phyloP scores from a whole-genome alignment of 2,797 vertebrate genomes.

The Chelon labrosus region DNA sequence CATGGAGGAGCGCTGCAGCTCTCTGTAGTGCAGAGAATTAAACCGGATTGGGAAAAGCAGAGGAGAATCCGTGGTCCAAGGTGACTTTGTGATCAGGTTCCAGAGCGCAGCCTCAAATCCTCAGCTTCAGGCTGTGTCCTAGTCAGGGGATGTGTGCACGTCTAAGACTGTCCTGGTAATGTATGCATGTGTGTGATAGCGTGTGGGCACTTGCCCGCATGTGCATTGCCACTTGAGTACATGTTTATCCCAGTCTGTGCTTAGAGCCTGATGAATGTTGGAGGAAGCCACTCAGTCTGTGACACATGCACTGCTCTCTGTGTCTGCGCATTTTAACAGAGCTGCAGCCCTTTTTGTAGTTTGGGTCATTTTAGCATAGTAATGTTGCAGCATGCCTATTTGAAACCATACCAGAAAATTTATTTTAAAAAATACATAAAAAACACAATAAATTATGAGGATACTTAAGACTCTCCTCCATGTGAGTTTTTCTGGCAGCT shows the following conservation, averaged over 20 bases:
- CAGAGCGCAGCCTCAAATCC: slow-evolving; percentile 85
- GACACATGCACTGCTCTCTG: slow-evolving; percentile 17
- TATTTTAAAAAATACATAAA: not conserved
- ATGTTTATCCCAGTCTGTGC: slow-evolving; percentile 65
- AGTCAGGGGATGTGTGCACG: slow-evolving; percentile 43
- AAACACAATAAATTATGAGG: not conserved
- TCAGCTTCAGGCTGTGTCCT: slow-evolving; percentile 77
- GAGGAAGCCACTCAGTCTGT: slow-evolving; percentile 42
- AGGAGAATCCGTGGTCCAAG: slow-evolving; percentile 84
- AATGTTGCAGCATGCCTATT: slow-evolving; percentile 13
- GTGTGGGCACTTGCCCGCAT: slow-evolving; percentile 27
- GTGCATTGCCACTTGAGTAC: slow-evolving; percentile 38
- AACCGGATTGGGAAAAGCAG: slow-evolving; percentile 79
- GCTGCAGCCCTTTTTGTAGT: slow-evolving; percentile 23
- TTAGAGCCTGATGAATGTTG: slow-evolving; percentile 52
- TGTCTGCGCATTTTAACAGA: slow-evolving; percentile 35
- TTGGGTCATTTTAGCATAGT: slow-evolving; percentile 31
- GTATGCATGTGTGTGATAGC: slow-evolving; percentile 59
- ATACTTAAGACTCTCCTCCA: not conserved
- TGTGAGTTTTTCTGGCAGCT: slow-evolving; percentile 22
- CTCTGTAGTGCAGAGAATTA: slow-evolving; percentile 78
- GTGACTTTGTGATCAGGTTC: slow-evolving; percentile 89
- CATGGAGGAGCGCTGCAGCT: slow-evolving; percentile 67
- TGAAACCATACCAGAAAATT: slow-evolving; percentile 2
- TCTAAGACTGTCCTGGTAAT: slow-evolving; percentile 40